Base-by-base conservation (phyloP, 2,113 vertebrate species). In the Ellobius talpinus region DNA sequence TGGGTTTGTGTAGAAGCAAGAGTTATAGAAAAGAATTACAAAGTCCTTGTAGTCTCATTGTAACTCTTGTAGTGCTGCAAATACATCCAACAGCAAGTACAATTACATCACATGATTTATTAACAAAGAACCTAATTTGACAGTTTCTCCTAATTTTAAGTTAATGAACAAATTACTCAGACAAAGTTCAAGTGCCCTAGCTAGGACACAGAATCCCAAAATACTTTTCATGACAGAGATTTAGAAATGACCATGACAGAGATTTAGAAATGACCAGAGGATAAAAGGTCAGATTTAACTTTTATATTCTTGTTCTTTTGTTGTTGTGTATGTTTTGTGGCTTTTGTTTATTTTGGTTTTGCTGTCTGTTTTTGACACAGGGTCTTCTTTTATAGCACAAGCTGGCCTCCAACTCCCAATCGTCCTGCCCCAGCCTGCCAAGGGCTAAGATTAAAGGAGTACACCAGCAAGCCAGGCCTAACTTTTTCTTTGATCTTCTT, bases 111-210 rank as follows among this genome's bases (percentile, higher is more conserved):
- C 95, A 89, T 93, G 68, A 94, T 13, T 11, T 70, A 76, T 52
- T 47, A n/a, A 50, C 45, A 78, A 90, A 95, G 68, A 89, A 90
- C 33, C 55, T n/a, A 13, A 92, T 76, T 52, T 88, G 33, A 94
- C 52, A 73, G 81, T 52, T 31, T 66, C 29, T 78, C 13, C 79
- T 89, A 91, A 95, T 87, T 96, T 87, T 93, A 73, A 96, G 36
- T 85, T 72, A 87, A 23, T 79, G 63, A 87, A 82, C 11, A 91
- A 89, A 95, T 92, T 55, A 21, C 12, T 24, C 31, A 87, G 88
- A 63, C 42, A 85, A 93, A 93, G 95, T 68, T 78, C n/a, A 47
- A 70, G 23, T 1, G 45, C n/a, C 0, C 50, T 89, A n/a, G 74
- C 89, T 86, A 90, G 50, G 12, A n/a, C 31, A 73, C 26, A 55